phyloP scores from a whole-genome alignment of 1,140 invertebrate species.

The Ceratosolen solmsi region DNA sequence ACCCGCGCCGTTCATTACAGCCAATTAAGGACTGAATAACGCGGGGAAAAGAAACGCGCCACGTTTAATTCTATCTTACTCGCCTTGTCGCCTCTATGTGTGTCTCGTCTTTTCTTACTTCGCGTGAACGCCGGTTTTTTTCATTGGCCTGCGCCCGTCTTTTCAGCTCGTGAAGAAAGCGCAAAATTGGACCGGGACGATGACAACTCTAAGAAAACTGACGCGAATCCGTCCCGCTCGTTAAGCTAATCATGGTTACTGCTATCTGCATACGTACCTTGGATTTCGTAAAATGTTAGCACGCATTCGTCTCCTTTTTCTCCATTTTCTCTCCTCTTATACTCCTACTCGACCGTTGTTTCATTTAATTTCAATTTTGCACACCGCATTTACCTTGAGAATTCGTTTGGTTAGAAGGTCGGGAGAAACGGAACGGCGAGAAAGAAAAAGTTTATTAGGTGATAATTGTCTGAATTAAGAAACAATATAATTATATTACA shows the following conservation, averaged over 20 bases:
- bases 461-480: too few relatives aligned
- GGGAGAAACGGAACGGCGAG: too few relatives aligned
- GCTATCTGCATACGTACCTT: neutral
- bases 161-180: constrained; percentile 64
- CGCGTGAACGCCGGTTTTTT: neutral
- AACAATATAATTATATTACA: too few relatives aligned
- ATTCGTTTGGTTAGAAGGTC: neutral
- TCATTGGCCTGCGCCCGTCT: neutral
- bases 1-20: constrained; percentile 23
- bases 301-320: too few relatives aligned
- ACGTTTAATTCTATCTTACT: neutral
- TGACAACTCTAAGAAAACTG: constrained; percentile 53
- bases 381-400: too few relatives aligned
- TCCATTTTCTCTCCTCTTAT: neutral
- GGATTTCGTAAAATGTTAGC: neutral
- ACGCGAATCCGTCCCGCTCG: constrained; percentile 62
- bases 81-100: neutral
- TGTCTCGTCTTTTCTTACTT: constrained; percentile 24
- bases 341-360: neutral
- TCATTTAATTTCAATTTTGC: neutral
- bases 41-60: neutral
- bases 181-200: constrained; percentile 63
- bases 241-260: constrained; percentile 42
- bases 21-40: constrained; percentile 37
- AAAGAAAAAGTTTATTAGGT: too few relatives aligned